Evolutionary conservation across 2,888 invertebrate genomes (phyloP), one percentile per base, ranked within the genome.

Genomic region (Melinaea menophilus): DNA sequence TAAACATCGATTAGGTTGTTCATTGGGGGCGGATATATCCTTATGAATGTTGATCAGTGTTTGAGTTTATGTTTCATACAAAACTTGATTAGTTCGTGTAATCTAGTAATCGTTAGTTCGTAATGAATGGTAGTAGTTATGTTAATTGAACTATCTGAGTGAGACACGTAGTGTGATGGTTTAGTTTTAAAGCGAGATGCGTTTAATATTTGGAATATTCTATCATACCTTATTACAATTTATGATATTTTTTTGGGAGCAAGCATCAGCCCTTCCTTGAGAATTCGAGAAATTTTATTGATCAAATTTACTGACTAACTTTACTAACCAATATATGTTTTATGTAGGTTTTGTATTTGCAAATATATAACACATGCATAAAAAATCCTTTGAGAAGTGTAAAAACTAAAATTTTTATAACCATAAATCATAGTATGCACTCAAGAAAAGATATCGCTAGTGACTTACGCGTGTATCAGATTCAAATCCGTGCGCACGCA

Each of bases 401-500:
- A n/a, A 46, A n/a, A 46, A 46, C 12, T n/a, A 1, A 46, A 11
- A 9, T 46, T 46, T 4, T 46, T n/a, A 46, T 46, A 46, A 2
- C 11, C n/a, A n/a, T 11, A 4, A 3, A 31, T 34, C 1, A 55
- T 13, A 55, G 31, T 22, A 35, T 41, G 2, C 2, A 45, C 45
- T n/a, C 34, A 47, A 11, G 22, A 22, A 22, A 55, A 58, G 34
- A 48, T 54, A 55, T 22, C 64, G 66, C 75, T 68, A 59, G 46
- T 70, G 55, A 62, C 75, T 77, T 79, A 70, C 5, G 65, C 76
- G 80, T 7, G 65, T 75, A 80, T 76, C 56, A 64, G 73, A 66
- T 68, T 69, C 70, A 75, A 79, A 79, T 77, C 74, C 61, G 73
- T 70, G 75, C 69, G 65, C 74, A 79, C 79, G 80, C 81, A 79